A percentile compares a stretch with the other conserved stretches of the same genome.
Conservation (phyloP, 1,140 invertebrate genomes). For the Drosophila sechellia region DNA sequence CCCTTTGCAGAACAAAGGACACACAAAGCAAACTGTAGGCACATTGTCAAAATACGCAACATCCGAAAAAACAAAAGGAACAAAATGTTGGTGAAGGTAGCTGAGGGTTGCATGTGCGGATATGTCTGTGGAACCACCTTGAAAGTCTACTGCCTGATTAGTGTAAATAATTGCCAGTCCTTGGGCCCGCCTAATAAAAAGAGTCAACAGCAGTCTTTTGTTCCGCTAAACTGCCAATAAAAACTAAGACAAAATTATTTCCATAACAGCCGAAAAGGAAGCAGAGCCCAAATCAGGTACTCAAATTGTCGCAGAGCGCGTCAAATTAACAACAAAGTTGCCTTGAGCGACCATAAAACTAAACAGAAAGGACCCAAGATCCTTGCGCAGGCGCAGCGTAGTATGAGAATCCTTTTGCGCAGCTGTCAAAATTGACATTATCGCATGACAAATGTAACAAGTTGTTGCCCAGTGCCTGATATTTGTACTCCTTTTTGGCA, state of each 20-base stretch:
- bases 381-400: constrained; percentile 31
- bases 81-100: constrained; percentile 11
- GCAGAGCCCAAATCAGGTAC: constrained; percentile 9
- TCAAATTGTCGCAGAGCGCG: constrained; percentile 66
- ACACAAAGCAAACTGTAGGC: constrained; percentile 63
- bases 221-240: constrained; percentile 81
- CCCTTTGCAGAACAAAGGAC: constrained; percentile 22
- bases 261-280: constrained; percentile 52
- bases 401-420: constrained; percentile 63
- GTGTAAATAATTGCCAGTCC: constrained; percentile 77
- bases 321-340: constrained; percentile 83
- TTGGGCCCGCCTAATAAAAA: constrained; percentile 45
- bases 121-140: constrained; percentile 39
- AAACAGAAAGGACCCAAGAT: constrained; percentile 16
- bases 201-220: constrained; percentile 64
- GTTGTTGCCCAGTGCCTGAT: constrained; percentile 57
- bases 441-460: constrained; percentile 84
- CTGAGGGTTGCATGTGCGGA: constrained; percentile 48
- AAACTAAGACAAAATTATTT: constrained; percentile 82
- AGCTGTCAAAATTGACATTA: constrained; percentile 83
- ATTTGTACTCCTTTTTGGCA: constrained; percentile 50
- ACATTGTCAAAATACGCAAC: constrained; percentile 81
- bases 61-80: constrained; percentile 43
- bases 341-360: constrained; percentile 52
- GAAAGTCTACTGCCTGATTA: constrained; percentile 67